Conservation (phyloP, 2,113 vertebrate species). For the Heliornis fulica region DNA sequence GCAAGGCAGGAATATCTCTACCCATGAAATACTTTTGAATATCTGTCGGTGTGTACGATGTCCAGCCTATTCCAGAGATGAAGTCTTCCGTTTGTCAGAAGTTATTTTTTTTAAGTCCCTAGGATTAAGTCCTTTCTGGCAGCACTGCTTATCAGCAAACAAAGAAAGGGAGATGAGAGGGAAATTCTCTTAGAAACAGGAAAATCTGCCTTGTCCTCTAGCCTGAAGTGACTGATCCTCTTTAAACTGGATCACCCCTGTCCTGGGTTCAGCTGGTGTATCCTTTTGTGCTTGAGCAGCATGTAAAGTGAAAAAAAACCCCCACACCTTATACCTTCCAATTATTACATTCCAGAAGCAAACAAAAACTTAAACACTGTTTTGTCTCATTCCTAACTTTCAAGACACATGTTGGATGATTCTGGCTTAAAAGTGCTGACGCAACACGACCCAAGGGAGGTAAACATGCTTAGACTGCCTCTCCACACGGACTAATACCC, state of each 20-base stretch:
- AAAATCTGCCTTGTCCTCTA: background rate
- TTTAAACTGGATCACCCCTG: background rate
- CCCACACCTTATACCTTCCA: background rate
- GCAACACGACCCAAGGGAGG: background rate
- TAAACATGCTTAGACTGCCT: background rate
- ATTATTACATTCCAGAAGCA: background rate
- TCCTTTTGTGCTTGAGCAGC: background rate
- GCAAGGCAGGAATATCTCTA: background rate
- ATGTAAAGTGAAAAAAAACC: background rate
- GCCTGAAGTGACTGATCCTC: background rate
- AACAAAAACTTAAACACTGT: background rate
- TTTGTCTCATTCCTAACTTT: background rate
- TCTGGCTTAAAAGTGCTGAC: background rate
- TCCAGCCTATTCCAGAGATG: background rate
- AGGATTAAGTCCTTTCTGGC: background rate
- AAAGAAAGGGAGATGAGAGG: background rate
- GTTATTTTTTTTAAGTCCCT: background rate
- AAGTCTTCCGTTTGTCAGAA: background rate
- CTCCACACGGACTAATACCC: background rate
- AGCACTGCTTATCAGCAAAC: background rate
- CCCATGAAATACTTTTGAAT: background rate
- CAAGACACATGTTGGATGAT: background rate
- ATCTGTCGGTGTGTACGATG: background rate
- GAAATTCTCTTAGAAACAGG: background rate
- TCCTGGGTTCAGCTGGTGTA: background rate